Percentiles rank a stretch among this genome's conserved stretches.
These are phyloP conservation scores for Nannobrachium achirus DNA, from an alignment of 2,113 vertebrate genomes.

Conservation along the genomic window DNA sequence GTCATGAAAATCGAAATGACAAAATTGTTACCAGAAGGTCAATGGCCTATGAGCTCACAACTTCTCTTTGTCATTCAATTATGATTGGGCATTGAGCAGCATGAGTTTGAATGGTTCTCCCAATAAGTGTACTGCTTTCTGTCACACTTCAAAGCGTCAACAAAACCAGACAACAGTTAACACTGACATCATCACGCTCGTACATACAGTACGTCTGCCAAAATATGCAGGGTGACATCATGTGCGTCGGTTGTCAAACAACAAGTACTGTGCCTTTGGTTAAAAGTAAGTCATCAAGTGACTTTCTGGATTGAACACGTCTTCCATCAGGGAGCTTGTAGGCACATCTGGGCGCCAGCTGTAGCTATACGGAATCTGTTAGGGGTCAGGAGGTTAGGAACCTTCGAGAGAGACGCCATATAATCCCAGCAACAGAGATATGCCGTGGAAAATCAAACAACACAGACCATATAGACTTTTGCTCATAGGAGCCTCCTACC, in stretches of 20 bases:
- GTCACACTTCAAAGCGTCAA: background rate
- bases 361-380: slow-evolving; percentile 22
- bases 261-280: slow-evolving; percentile 2
- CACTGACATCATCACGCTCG: background rate
- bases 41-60: slow-evolving; percentile 5
- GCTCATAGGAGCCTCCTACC: slow-evolving; percentile 28
- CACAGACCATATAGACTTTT: slow-evolving; percentile 4
- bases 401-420: slow-evolving; percentile 57
- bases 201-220: background rate
- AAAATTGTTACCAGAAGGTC: slow-evolving; percentile 15
- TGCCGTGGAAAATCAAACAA: slow-evolving; percentile 50
- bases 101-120: too few relatives aligned
- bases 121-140: background rate
- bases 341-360: slow-evolving; percentile 71
- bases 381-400: slow-evolving; percentile 65
- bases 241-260: background rate
- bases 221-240: background rate
- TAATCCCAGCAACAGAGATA: slow-evolving; percentile 53
- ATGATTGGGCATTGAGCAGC: background rate
- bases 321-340: slow-evolving; percentile 29
- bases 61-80: slow-evolving; percentile 30
- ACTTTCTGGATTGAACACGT: slow-evolving; percentile 6
- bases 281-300: slow-evolving; percentile 19
- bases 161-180: background rate
- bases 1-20: slow-evolving; percentile 8